Percentiles rank a stretch among this genome's conserved stretches.
Conservation (phyloP, 1,140 invertebrate species). For the Drosophila takahashii region DNA sequence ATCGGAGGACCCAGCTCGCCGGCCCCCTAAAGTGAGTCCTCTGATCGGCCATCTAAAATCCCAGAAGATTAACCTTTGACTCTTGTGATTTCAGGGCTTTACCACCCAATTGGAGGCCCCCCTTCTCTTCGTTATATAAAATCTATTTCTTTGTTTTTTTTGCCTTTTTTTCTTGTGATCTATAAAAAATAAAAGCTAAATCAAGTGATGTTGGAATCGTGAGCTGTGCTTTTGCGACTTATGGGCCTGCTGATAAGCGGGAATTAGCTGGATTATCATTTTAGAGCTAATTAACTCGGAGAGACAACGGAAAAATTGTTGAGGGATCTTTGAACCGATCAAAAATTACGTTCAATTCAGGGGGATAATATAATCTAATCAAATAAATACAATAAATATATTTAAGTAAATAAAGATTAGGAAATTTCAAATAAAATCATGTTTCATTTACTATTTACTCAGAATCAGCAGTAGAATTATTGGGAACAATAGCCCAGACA, state of each 20-base stretch:
- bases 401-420: not conserved
- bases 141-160: conserved; percentile 26
- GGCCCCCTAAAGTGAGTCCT: conserved; percentile 8
- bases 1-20: conserved; percentile 40
- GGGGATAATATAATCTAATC: not conserved
- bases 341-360: not conserved
- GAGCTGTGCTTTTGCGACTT: conserved; percentile 21
- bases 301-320: not conserved
- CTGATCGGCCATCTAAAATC: not conserved
- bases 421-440: not conserved
- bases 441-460: not conserved
- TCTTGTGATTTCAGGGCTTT: not conserved
- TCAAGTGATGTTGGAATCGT: conserved; percentile 31
- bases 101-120: not conserved
- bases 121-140: conserved; percentile 15
- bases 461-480: not conserved
- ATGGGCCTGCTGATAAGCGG: conserved; percentile 11
- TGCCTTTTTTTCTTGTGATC: conserved; percentile 32
- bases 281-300: conserved; percentile 10
- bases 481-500: conserved; percentile 12
- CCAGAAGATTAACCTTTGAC: not conserved
- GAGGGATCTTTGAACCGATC: not conserved
- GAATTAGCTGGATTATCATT: conserved; percentile 18
- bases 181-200: conserved; percentile 14
- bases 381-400: not conserved